These are phyloP conservation scores for Eueides isabella DNA, from an alignment of 1,140 invertebrate species.

Conservation along the genomic window DNA sequence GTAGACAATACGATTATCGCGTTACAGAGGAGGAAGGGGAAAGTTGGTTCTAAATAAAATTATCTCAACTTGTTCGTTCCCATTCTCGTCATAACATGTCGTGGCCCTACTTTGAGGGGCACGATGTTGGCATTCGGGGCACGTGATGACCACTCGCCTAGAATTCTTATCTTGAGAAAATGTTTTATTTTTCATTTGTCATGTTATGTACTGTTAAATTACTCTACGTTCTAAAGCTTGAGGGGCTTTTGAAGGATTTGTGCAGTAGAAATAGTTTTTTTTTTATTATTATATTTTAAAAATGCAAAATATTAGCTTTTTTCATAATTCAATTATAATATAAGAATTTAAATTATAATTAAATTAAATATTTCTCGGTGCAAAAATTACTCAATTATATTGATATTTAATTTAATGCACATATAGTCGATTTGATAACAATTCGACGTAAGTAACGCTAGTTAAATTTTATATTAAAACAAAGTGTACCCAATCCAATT, in stretches of 20 bases:
- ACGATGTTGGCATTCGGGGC: slow-evolving; percentile 8
- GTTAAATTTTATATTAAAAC: background rate
- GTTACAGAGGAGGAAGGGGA: slow-evolving; percentile 48
- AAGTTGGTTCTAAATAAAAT: slow-evolving; percentile 59
- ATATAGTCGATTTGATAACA: background rate
- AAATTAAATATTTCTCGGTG: too few species aligned
- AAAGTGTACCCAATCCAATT: background rate
- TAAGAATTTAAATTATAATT: too few species aligned
- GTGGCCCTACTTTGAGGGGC: background rate
- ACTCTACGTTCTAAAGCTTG: background rate
- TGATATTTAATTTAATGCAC: background rate
- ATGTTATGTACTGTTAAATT: slow-evolving; percentile 4
- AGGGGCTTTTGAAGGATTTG: background rate
- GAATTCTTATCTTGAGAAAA: slow-evolving; percentile 7
- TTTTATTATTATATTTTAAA: background rate
- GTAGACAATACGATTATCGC: slow-evolving; percentile 60
- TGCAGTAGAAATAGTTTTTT: background rate
- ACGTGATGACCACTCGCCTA: slow-evolving; percentile 14
- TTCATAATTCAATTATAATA: too few species aligned
- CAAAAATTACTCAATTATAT: background rate
- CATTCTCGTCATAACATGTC: slow-evolving; percentile 58
- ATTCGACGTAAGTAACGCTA: background rate
- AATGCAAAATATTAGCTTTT: background rate
- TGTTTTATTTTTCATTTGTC: slow-evolving; percentile 12
- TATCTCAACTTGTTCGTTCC: slow-evolving; percentile 52